Conservation (phyloP, 2,113 vertebrate genomes). For the Nerophis ophidion region DNA sequence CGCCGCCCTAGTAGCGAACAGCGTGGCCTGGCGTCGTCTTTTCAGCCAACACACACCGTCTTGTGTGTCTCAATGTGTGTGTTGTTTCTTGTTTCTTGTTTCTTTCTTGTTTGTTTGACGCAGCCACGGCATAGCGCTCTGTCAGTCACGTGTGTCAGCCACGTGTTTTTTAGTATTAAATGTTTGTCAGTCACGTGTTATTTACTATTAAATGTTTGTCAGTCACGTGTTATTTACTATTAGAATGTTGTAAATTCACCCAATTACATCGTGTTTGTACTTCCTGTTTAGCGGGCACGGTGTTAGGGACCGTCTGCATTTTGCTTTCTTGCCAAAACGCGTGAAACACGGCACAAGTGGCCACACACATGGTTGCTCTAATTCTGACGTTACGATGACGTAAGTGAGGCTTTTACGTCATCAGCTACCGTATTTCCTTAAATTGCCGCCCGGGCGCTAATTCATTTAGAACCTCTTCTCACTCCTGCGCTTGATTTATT, state of each 20-base stretch:
- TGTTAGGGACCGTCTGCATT: conserved; percentile 33
- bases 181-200: neutral
- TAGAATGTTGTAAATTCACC: neutral
- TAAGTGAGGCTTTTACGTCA: no score
- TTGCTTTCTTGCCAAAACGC: neutral
- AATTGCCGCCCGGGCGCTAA: no score
- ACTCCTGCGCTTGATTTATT: no score
- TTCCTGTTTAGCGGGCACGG: conserved; percentile 1
- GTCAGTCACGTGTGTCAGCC: no score
- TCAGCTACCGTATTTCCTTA: no score
- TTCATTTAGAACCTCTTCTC: no score
- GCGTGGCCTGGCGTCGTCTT: conserved; percentile 14
- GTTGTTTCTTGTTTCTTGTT: neutral
- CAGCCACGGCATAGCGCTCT: conserved; percentile 14
- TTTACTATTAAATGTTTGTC: no score
- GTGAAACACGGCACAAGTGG: neutral
- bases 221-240: neutral
- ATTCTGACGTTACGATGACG: neutral
- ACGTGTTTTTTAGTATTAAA: no score
- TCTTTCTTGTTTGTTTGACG: neutral
- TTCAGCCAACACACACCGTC: conserved; percentile 52
- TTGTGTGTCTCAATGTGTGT: neutral
- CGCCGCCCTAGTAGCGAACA: conserved; percentile 50
- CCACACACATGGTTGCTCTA: neutral
- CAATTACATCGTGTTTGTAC: neutral